Evolutionary conservation across 1,140 invertebrate genomes (phyloP), one percentile per base, ranked within the genome.

Genomic region (Tribolium castaneum): DNA sequence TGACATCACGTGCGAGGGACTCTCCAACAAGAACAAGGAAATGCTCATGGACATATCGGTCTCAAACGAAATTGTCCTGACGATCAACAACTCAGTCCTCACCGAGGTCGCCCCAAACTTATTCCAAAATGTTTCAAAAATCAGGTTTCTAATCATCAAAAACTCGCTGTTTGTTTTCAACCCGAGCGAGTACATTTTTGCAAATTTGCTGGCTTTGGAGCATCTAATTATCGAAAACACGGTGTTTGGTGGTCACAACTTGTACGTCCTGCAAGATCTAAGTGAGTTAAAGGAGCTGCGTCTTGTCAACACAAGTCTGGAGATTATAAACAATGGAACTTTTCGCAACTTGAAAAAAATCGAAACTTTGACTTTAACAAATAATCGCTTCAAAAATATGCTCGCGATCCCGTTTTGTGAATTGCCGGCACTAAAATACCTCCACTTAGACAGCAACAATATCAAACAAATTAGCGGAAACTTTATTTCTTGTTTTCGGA

Each of bases 21-120:
- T 85, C 6, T 80, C 74, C 39, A 77, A 82, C 54, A 73, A 73
- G 7, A 77, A 79, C 70, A 74, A 81, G 49, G 25, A 77, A 7
- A 77, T 84, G 70, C 77, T 86, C 12, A 75, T 72, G 19, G 76
- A 83, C 56, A 83, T 84, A 39, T 78, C 79, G 22, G 83, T 84
- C 35, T 81, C 80, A 70, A 85, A 86, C 30, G 84, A 83, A 78
- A 80, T 85, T 9, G 80, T 77, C 5, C 66, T 86, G n/a, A 84
- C 72, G 0, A 81, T 86, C 10, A 75, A 78, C 51, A 81, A 83
- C 52, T 83, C 83, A 6, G 77, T 73, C 12, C 52, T 86, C 6
- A 75, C 73, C 10, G 78, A 78, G n/a, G 72, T 83, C 6, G 81
- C 66, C 6, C 70, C 78, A 13, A 25, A 80, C 12, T 54, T 85